These are phyloP conservation scores for Sapajus apella DNA, from an alignment of 2,113 vertebrate species.

Conservation along the genomic window DNA sequence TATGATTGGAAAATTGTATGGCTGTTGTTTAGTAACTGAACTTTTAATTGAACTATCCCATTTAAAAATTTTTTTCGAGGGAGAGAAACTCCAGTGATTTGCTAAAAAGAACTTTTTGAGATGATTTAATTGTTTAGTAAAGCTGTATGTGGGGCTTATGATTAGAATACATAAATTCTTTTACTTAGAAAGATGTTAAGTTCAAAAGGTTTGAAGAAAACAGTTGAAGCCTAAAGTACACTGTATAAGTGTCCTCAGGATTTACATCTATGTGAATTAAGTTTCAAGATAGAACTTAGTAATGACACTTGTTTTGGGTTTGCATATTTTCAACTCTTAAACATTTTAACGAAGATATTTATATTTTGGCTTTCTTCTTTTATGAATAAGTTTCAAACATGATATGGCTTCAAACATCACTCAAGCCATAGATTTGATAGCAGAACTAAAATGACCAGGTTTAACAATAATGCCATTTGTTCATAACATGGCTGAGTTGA, in stretches of 20 bases:
- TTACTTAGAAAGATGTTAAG: not conserved
- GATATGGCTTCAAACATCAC: not conserved
- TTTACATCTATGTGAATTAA: not conserved
- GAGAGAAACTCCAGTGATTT: slow-evolving; percentile 22
- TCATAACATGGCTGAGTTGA: not conserved
- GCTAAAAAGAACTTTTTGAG: slow-evolving; percentile 2
- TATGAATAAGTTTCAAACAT: not conserved
- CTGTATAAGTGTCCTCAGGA: not conserved
- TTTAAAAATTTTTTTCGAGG: slow-evolving; percentile 13
- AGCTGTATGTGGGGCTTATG: not conserved
- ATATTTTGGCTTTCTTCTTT: slow-evolving; percentile 7
- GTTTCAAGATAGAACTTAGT: not conserved
- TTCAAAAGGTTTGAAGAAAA: not conserved
- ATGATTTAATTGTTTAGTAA: not conserved
- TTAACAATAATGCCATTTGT: not conserved
- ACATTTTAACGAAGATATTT: slow-evolving; percentile 2
- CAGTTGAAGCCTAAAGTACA: not conserved
- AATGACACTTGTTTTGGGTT: not conserved
- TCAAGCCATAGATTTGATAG: not conserved
- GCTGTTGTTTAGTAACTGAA: not conserved
- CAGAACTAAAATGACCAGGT: not conserved
- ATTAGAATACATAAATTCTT: not conserved
- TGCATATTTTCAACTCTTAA: slow-evolving; percentile 17
- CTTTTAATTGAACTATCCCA: not conserved
- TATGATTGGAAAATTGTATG: slow-evolving; percentile 19